Percentiles rank a stretch among this genome's conserved stretches.
Evolutionary conservation across 1,140 invertebrate species (phyloP).

Genomic region (Drosophila mauritiana): DNA sequence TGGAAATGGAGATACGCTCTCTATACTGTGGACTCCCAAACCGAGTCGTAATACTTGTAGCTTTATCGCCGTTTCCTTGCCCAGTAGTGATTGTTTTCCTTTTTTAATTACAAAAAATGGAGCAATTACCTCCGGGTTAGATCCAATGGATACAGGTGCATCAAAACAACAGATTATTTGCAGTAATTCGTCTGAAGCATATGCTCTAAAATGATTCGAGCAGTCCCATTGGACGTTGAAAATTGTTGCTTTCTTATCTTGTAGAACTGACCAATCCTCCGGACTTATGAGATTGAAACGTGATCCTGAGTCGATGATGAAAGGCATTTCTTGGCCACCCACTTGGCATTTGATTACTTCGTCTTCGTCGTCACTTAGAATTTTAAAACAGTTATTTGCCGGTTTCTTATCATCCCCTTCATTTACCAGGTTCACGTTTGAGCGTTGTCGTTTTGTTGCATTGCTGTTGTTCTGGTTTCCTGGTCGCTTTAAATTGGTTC

Average conservation of each 20-base stretch:
- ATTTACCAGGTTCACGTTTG: too few relatives aligned
- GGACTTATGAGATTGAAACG: neutral
- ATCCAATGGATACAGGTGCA: neutral
- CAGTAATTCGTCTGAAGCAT: constrained; percentile 2
- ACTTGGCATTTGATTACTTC: constrained; percentile 9
- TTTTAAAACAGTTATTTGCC: neutral
- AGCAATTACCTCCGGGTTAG: neutral
- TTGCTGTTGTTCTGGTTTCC: too few relatives aligned
- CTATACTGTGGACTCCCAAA: neutral
- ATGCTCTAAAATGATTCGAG: neutral
- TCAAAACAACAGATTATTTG: neutral
- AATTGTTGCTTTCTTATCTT: neutral
- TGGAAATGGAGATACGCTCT: neutral
- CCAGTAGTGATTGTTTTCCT: neutral
- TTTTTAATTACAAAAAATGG: neutral
- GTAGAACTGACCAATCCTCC: neutral
- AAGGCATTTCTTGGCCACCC: neutral
- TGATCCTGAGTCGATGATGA: constrained; percentile 4
- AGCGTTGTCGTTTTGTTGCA: too few relatives aligned
- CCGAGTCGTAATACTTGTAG: neutral
- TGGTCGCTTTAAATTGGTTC: too few relatives aligned
- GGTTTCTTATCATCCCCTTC: too few relatives aligned
- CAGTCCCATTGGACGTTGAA: neutral
- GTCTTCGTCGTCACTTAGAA: neutral
- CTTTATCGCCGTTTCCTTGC: too few relatives aligned